Conservation (phyloP, 2,797 vertebrate genomes). For the Xenops minutus region DNA sequence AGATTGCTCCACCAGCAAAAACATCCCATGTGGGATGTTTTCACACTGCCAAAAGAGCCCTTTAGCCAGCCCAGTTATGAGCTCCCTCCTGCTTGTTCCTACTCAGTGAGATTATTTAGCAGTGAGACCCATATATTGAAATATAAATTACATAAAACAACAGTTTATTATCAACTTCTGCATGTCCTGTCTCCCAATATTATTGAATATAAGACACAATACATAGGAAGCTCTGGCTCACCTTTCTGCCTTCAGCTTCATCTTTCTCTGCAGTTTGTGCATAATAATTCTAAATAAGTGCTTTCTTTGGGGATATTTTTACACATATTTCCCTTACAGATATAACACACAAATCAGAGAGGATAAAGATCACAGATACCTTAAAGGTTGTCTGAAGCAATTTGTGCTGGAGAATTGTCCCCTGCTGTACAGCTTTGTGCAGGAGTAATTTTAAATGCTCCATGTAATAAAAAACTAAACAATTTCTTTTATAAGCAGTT, state of each 20-base stretch:
- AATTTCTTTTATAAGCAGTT: not conserved
- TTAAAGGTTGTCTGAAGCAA: not conserved
- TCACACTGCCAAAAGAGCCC: not conserved
- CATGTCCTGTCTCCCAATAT: not conserved
- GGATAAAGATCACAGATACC: not conserved
- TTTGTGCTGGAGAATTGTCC: not conserved
- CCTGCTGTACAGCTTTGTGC: not conserved
- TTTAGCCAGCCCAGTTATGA: not conserved
- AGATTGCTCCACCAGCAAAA: not conserved
- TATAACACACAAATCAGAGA: not conserved
- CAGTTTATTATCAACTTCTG: not conserved
- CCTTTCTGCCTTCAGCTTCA: not conserved
- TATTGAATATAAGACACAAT: not conserved
- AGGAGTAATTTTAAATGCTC: not conserved
- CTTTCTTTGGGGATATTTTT: not conserved
- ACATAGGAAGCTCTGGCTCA: not conserved
- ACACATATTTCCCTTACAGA: not conserved
- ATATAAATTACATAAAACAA: not conserved
- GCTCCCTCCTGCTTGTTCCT: not conserved
- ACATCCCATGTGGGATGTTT: not conserved
- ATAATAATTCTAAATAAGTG: not conserved
- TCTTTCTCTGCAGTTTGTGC: not conserved
- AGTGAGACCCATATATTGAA: not conserved
- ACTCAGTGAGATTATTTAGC: not conserved
- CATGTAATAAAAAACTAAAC: not conserved